phyloP scores from a whole-genome alignment of 2,113 vertebrate genomes.

The Tetrao urogallus region DNA sequence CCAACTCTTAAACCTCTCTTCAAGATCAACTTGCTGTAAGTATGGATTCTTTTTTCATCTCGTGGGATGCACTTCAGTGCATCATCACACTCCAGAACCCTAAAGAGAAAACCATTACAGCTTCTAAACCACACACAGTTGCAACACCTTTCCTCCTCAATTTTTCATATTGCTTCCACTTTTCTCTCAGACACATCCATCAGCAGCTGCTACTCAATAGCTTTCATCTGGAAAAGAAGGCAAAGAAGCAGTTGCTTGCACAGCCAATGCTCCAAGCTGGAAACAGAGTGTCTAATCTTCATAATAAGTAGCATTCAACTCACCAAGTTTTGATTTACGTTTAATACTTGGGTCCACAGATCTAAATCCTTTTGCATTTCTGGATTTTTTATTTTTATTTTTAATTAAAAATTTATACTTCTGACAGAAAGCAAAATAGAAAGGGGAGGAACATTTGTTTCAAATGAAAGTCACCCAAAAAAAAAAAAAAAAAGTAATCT shows the following conservation, averaged over 20 bases:
- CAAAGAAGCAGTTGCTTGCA: conserved; percentile 53
- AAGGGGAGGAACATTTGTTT: background rate
- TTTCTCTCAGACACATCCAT: conserved; percentile 23
- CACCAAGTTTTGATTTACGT: conserved; percentile 61
- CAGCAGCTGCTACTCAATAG: conserved; percentile 69
- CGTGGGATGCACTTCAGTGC: background rate
- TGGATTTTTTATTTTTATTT: background rate
- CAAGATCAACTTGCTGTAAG: background rate
- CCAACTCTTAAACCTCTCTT: background rate
- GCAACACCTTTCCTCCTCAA: background rate
- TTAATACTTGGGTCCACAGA: conserved; percentile 27
- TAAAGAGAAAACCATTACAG: conserved; percentile 7
- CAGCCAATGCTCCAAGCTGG: conserved; percentile 42
- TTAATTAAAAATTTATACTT: conserved; percentile 31
- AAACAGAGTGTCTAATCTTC: conserved; percentile 71
- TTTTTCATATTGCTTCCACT: conserved; percentile 38
- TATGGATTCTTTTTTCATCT: background rate
- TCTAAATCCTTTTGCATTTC: conserved; percentile 26
- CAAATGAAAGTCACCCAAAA: background rate
- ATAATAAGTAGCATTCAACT: conserved; percentile 64
- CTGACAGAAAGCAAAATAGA: background rate
- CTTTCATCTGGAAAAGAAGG: conserved; percentile 43
- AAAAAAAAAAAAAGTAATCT: background rate
- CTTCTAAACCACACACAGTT: background rate
- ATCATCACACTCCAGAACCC: background rate